Evolutionary conservation across 2,113 vertebrate genomes (phyloP), one percentile per base, ranked within the genome.

Genomic region (Chaetodon trifascialis): DNA sequence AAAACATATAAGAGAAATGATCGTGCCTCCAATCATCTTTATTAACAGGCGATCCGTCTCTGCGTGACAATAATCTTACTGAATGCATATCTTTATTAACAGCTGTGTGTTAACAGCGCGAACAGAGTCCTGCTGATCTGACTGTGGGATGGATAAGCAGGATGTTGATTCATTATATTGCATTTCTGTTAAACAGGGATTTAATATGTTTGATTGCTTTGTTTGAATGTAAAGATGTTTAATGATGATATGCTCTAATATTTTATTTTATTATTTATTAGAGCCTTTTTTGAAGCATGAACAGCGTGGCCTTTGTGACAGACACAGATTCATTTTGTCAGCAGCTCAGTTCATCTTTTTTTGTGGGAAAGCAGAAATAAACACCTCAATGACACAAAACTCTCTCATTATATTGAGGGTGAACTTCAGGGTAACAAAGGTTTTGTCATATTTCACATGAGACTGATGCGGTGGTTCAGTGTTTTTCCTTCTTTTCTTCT

Each of bases 91-190:
- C 11, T 42, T 42, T 52, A 40, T 8, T 8, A 40, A 40, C 38
- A 40, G 38, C 38, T 40, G 38, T 8, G 8, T 5, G 51, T 80
- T 77, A 40, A 58, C 46, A 30, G 17, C 36, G n/a, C 58, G 62
- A 70, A 44, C 47, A 71, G n/a, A 17, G 9, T 40, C 23, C 15
- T 63, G 58, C 21, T 60, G 49, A 71, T 0, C 36, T 59, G 64
- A 72, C 25, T 79, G 51, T 71, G 51, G 75, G 63, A 73, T 30
- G 23, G 65, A 52, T 62, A 69, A 86, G 30, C 19, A 25, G 58
- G 66, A 51, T 46, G 47, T 3, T 38, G 42, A 11, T 71, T 67
- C 51, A 66, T 46, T 36, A 55, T 7, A 49, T 12, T 56, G 4
- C 21, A 64, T 15, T 7, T 76, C 49, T 46, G 15, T 30, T 68